Conservation (phyloP, 2,797 vertebrate genomes). For the Pipistrellus pygmaeus region DNA sequence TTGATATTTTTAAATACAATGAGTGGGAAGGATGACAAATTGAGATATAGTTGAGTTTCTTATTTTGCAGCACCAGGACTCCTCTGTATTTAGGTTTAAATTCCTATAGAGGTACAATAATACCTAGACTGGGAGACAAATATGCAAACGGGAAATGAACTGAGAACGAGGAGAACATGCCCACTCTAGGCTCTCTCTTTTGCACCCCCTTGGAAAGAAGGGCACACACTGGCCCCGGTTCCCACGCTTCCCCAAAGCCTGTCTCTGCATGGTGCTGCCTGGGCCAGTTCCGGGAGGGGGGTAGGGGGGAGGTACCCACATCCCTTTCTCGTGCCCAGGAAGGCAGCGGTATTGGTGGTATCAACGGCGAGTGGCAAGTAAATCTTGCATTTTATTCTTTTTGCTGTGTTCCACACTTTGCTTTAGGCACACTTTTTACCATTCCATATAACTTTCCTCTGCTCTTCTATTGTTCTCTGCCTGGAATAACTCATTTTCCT, state of each 20-base stretch:
- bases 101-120: not conserved
- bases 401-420: not conserved
- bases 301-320: fast-evolving
- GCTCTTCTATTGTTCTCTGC: not conserved
- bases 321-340: not conserved
- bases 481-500: not conserved
- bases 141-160: constrained; percentile 23
- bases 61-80: constrained; percentile 32
- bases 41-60: constrained; percentile 21
- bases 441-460: not conserved
- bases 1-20: not conserved
- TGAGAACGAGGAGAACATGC: constrained; percentile 8
- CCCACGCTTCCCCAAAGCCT: too few species aligned
- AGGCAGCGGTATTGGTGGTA: not conserved
- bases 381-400: constrained; percentile 2
- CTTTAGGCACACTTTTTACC: not conserved
- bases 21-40: constrained; percentile 31
- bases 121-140: not conserved
- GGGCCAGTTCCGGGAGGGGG: fast-evolving
- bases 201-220: constrained; percentile 65
- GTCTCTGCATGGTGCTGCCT: too few species aligned
- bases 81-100: constrained; percentile 26
- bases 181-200: constrained; percentile 27
- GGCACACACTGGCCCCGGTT: constrained; percentile 65
- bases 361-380: not conserved